phyloP scores from a whole-genome alignment of 2,797 vertebrate species.

The Myiotriccus ornatus region DNA sequence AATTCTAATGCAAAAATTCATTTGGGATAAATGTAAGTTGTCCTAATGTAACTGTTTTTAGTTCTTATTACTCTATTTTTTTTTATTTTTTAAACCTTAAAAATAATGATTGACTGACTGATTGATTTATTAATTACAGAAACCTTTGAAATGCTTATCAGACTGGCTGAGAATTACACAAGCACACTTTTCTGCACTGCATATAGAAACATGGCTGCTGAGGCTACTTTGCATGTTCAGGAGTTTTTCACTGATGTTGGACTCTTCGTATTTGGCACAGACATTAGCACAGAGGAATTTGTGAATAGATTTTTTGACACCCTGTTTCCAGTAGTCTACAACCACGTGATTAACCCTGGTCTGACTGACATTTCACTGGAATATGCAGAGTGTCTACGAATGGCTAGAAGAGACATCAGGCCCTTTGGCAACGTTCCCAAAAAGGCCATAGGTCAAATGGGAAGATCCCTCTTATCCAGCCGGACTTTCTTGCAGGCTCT shows the following conservation, averaged over 20 bases:
- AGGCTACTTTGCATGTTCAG: constrained; percentile 62
- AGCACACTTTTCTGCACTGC: constrained; percentile 75
- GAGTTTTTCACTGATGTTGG: constrained; percentile 86
- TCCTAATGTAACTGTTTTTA: not conserved
- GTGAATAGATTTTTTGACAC: constrained; percentile 85
- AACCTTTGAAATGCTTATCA: constrained; percentile 82
- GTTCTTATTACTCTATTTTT: not conserved
- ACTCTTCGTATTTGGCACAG: constrained; percentile 86
- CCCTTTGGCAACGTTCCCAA: constrained; percentile 79
- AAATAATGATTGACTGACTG: not conserved
- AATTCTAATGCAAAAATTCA: not conserved
- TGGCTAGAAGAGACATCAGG: constrained; percentile 61
- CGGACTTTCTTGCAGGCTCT: constrained; percentile 86
- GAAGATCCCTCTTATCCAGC: constrained; percentile 74
- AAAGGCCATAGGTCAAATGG: constrained; percentile 76
- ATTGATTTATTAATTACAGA: constrained; percentile 74
- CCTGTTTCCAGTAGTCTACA: constrained; percentile 86
- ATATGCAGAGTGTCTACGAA: constrained; percentile 81
- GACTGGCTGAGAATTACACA: constrained; percentile 85
- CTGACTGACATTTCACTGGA: constrained; percentile 70
- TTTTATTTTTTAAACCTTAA: not conserved
- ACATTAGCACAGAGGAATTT: constrained; percentile 78
- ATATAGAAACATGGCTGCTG: constrained; percentile 77
- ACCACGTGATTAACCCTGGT: constrained; percentile 78
- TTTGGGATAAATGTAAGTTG: not conserved